Conservation (phyloP, 2,797 vertebrate genomes). For the Peromyscus melanophrys region DNA sequence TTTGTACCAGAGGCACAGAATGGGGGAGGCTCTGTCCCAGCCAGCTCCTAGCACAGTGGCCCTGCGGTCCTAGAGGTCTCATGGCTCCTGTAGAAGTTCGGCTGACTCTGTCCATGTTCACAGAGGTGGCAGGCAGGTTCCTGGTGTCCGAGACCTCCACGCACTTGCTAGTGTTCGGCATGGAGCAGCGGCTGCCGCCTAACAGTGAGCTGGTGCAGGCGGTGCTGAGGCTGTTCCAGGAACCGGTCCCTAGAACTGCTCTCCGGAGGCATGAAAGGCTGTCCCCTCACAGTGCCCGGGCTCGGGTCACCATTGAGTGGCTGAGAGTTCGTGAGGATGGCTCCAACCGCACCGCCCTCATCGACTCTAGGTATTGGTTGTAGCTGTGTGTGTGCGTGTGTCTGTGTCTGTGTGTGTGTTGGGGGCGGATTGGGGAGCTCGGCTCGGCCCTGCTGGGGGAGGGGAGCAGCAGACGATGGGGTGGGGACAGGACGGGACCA, state of each 20-base stretch:
- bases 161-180: slow-evolving; percentile 94
- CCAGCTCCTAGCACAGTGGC: neutral
- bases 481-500: accelerated
- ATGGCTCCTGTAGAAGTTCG: slow-evolving; percentile 92
- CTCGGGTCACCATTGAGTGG: slow-evolving; percentile 96
- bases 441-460: neutral
- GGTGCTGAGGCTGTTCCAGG: slow-evolving; percentile 96
- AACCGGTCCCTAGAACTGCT: slow-evolving; percentile 88
- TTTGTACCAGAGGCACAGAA: neutral
- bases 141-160: slow-evolving; percentile 92
- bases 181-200: slow-evolving; percentile 95
- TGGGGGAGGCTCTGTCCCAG: neutral
- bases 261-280: slow-evolving; percentile 88
- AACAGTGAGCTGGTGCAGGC: slow-evolving; percentile 98
- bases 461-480: neutral
- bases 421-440: no score
- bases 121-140: slow-evolving; percentile 93
- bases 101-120: neutral
- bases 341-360: slow-evolving; percentile 94
- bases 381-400: no score
- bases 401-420: no score
- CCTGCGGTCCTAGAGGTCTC: slow-evolving; percentile 89
- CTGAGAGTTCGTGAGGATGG: slow-evolving; percentile 92
- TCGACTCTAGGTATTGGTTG: slow-evolving; percentile 95
- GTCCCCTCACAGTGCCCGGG: slow-evolving; percentile 87